phyloP scores from a whole-genome alignment of 1,140 invertebrate genomes.

The Drosophila ficusphila region DNA sequence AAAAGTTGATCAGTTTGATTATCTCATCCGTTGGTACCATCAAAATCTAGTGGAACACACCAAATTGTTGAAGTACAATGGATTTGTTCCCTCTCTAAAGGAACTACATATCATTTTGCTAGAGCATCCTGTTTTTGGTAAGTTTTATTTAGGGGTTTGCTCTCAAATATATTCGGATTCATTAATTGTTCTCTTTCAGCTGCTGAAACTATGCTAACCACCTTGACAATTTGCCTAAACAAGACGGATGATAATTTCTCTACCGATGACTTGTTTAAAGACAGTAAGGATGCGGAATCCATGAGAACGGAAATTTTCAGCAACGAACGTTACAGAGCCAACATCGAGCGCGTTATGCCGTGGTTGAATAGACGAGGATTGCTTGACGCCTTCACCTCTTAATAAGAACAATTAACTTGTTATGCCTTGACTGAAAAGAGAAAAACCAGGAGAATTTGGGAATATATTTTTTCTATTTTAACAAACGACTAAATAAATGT shows the following conservation, averaged over 20 bases:
- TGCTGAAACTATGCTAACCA: constrained; percentile 15
- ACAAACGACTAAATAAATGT: constrained; percentile 14
- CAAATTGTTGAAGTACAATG: constrained; percentile 36
- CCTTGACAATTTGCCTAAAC: constrained; percentile 32
- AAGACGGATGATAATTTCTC: constrained; percentile 24
- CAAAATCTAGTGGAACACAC: constrained; percentile 35
- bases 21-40: constrained; percentile 56
- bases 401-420: not conserved
- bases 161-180: not conserved
- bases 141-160: no score
- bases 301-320: not conserved
- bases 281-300: not conserved
- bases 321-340: constrained; percentile 47
- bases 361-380: constrained; percentile 51
- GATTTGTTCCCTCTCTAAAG: constrained; percentile 38
- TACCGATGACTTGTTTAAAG: constrained; percentile 5
- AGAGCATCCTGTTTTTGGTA: constrained; percentile 34
- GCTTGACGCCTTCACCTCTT: constrained; percentile 3
- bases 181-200: constrained; percentile 7
- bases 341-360: constrained; percentile 47
- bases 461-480: constrained; percentile 33
- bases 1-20: constrained; percentile 53
- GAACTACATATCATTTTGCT: constrained; percentile 48
- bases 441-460: not conserved
- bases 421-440: not conserved